phyloP scores from a whole-genome alignment of 2,797 vertebrate genomes.

The Syngnathus rostellatus region DNA sequence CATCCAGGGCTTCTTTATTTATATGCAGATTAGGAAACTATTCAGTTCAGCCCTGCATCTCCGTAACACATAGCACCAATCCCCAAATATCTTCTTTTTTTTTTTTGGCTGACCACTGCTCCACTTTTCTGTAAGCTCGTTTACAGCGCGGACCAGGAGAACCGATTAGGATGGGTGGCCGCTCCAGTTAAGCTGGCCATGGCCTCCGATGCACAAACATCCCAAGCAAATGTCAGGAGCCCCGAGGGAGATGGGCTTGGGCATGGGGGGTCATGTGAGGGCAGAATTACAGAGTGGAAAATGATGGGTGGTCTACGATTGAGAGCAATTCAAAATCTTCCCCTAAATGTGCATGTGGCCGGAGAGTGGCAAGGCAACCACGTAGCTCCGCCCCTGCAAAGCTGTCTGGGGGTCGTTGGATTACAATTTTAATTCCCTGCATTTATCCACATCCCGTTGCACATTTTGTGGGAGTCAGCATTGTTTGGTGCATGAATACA shows the following conservation, averaged over 20 bases:
- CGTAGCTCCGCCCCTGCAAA: no score
- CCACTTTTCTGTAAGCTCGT: slow-evolving; percentile 44
- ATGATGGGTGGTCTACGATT: neutral
- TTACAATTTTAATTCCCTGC: neutral
- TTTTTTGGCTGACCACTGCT: slow-evolving; percentile 46
- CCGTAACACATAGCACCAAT: slow-evolving; percentile 4
- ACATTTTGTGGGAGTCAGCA: neutral
- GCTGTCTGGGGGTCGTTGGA: no score
- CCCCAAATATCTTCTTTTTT: slow-evolving; percentile 18
- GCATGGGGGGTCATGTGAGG: neutral
- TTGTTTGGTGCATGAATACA: slow-evolving; percentile 11
- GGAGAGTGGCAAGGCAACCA: no score
- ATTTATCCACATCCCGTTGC: neutral
- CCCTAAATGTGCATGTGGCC: neutral
- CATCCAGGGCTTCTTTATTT: slow-evolving; percentile 2
- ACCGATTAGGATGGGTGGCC: slow-evolving; percentile 47
- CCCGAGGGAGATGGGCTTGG: neutral
- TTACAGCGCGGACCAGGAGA: slow-evolving; percentile 36
- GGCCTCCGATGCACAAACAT: slow-evolving; percentile 34
- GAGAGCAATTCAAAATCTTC: no score
- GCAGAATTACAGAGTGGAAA: neutral
- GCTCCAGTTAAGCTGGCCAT: slow-evolving; percentile 39
- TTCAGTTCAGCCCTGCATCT: neutral
- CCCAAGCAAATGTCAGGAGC: slow-evolving; percentile 35
- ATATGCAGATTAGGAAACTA: slow-evolving; percentile 9